Conservation (phyloP, 2,888 invertebrate species). For the Drosophila dives region DNA sequence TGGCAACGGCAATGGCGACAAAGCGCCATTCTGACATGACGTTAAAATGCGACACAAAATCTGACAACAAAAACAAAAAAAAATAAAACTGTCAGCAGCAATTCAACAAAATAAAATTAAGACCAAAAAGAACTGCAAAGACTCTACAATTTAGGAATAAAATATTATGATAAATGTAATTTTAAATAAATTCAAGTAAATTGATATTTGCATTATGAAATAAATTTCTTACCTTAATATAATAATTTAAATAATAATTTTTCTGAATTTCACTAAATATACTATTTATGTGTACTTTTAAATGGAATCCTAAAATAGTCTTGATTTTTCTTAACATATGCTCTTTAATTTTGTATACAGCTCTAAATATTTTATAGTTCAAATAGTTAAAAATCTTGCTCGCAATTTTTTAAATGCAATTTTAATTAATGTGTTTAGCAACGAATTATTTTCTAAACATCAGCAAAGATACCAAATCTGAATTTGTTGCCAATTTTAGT, state of each 20-base stretch:
- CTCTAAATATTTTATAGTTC: neutral
- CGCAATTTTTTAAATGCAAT: neutral
- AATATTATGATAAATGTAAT: neutral
- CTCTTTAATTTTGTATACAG: neutral
- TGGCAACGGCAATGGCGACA: conserved; percentile 20
- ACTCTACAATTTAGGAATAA: conserved; percentile 5
- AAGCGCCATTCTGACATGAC: conserved; percentile 54
- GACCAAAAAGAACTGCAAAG: neutral
- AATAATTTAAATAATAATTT: neutral
- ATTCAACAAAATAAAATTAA: neutral
- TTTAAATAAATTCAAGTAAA: neutral
- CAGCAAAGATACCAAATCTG: neutral
- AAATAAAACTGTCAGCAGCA: neutral
- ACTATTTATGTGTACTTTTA: neutral
- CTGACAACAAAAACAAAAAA: conserved; percentile 6
- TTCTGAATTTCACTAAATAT: no score
- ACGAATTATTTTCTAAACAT: neutral
- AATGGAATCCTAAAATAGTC: neutral
- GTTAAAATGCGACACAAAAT: conserved; percentile 29
- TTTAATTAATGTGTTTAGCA: neutral
- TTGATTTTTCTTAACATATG: no score
- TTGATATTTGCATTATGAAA: neutral
- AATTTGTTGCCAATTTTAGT: neutral
- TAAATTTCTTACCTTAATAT: neutral
- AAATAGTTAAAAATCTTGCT: no score